Conservation (phyloP, 2,113 vertebrate genomes). For the Cyphomyrus discorhynchus region DNA sequence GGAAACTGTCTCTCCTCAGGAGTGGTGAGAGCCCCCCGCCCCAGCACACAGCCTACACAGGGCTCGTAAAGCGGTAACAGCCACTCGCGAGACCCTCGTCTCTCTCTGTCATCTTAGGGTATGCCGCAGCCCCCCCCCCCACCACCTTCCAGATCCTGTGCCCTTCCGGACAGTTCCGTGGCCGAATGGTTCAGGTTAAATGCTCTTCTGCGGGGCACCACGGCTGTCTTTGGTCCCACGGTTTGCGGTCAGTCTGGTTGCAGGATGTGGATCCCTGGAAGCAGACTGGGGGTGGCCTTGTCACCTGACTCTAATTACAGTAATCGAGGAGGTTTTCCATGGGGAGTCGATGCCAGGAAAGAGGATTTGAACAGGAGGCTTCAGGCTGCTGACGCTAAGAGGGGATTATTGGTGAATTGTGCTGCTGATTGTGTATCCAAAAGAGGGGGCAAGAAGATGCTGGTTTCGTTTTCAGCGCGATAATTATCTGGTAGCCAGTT, state of each 20-base stretch:
- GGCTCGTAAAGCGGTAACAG: neutral
- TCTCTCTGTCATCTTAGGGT: neutral
- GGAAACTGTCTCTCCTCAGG: neutral
- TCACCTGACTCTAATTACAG: conserved; percentile 14
- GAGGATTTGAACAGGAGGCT: neutral
- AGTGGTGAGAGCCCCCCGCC: neutral
- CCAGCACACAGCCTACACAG: neutral
- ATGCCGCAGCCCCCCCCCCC: neutral
- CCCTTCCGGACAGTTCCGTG: neutral
- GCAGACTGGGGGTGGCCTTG: conserved; percentile 39
- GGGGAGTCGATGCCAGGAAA: neutral
- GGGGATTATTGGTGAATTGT: neutral
- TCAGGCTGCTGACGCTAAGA: neutral
- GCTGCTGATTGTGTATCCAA: neutral
- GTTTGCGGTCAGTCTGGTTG: neutral
- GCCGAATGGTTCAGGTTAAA: neutral
- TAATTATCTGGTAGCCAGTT: neutral
- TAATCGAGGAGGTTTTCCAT: conserved; percentile 12
- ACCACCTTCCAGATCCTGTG: neutral
- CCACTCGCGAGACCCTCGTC: neutral
- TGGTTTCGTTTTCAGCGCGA: neutral
- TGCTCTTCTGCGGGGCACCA: neutral
- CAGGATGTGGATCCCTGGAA: neutral
- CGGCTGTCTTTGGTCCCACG: neutral
- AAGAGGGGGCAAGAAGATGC: neutral